Evolutionary conservation across 30 jellyfish, hydroid and myxozoan species (phyloP), one percentile per base, ranked within the genome.

Genomic region (Aurelia aurita complex sp. Pacific): DNA sequence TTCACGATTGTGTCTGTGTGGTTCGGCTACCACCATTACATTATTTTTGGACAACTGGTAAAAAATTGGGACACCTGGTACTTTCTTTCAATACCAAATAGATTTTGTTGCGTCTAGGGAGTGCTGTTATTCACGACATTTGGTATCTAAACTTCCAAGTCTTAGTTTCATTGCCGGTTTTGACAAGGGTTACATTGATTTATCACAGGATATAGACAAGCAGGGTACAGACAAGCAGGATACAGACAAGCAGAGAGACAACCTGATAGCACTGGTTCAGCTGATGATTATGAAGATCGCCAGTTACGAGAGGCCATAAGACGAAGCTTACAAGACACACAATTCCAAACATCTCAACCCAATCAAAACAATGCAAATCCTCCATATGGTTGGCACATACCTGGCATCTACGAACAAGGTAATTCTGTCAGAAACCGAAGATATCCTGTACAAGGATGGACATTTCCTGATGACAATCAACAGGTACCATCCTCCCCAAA

Each of bases 261-360:
- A 34, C 65, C 57, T 9, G 8, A 46, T 46, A 46, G 8, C 57
- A 6, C 57, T 9, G 15, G 57, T 46, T 12, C 23, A 19, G 66
- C 42, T 19, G 66, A 68, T 71, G 91, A 54, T 13, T 33, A 51
- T 40, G 92, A 89, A 55, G 93, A 81, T 32, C 85, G 55, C 7
- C 82, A 90, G 67, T 53, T 90, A 5, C 88, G 75, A 71, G 87
- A 81, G 66, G 97, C 97, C 3, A 83, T 90, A 40, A 77, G 94
- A 17, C 64, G 87, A 53, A 90, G 97, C 85, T 69, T 90, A 13
- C 57, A 51, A 35, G 85, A 80, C 33, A 19, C 66, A 43, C 88
- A 69, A 4, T 57, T 61, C 68, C 73, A 64, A 29, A 8, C 79
- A 54, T 16, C 18, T 14, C 36, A 79, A 8, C 52, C 36, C 19